A percentile compares a stretch with the other conserved stretches of the same genome.
These are phyloP conservation scores for Atlantisia rogersi DNA, from an alignment of 2,113 vertebrate species.

Conservation along the genomic window DNA sequence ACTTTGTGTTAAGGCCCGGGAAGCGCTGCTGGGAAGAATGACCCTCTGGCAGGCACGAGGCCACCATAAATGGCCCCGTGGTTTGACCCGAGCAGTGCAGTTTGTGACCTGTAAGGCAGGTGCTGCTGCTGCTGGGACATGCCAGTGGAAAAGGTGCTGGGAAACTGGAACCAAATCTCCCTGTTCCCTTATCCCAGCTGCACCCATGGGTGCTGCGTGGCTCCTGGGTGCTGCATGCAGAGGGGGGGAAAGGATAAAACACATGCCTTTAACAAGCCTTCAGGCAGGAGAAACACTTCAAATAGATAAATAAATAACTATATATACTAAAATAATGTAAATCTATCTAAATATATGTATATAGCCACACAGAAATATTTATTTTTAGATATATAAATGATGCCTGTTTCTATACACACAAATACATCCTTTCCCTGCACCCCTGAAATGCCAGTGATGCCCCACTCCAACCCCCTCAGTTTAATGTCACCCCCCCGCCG, in stretches of 20 bases:
- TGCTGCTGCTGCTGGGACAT: neutral
- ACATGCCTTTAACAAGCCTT: neutral
- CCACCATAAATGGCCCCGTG: constrained; percentile 24
- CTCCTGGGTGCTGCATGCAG: accelerated
- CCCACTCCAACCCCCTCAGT: neutral
- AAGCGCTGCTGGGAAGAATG: neutral
- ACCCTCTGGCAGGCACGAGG: neutral
- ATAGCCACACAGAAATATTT: neutral
- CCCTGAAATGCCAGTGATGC: neutral
- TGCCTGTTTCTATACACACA: accelerated
- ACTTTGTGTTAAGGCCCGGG: neutral
- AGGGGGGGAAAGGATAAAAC: neutral
- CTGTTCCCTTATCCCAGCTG: neutral
- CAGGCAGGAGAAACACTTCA: neutral
- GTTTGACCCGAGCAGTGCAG: neutral
- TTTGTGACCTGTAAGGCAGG: neutral
- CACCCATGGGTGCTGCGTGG: accelerated
- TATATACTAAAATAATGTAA: too few species aligned
- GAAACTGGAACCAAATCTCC: neutral
- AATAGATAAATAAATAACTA: neutral
- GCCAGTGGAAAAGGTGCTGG: accelerated
- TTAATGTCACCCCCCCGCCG: neutral
- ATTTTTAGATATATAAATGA: neutral
- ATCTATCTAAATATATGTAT: too few species aligned
- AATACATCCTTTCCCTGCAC: neutral